Conservation (phyloP, 2,113 vertebrate species). For the Gymnocephalus cernua region DNA sequence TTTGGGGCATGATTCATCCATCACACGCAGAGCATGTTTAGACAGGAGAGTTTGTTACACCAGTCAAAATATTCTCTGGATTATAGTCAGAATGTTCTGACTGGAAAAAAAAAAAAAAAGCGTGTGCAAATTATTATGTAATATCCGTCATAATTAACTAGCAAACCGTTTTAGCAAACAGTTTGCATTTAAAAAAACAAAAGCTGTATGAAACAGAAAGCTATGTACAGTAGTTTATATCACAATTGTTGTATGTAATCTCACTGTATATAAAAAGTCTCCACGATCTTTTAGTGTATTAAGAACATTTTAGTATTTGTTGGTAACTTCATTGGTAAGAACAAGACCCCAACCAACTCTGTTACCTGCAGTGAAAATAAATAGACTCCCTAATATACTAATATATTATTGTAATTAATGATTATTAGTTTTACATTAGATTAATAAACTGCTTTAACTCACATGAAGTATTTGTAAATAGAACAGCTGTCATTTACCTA, state of each 20-base stretch:
- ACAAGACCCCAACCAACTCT: no score
- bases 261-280: no score
- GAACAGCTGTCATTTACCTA: background rate
- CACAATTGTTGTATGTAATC: background rate
- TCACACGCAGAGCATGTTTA: constrained; percentile 62
- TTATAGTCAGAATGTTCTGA: constrained; percentile 4
- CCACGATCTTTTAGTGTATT: no score
- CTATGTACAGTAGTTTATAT: background rate
- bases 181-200: background rate
- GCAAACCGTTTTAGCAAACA: background rate
- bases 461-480: background rate
- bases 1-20: constrained; percentile 55
- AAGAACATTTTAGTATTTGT: no score
- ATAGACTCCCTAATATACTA: no score
- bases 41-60: constrained; percentile 59
- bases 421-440: no score
- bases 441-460: no score
- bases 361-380: no score
- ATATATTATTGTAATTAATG: no score
- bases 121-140: background rate
- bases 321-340: no score
- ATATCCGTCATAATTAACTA: background rate
- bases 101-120: background rate
- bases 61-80: constrained; percentile 32
- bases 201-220: background rate